phyloP scores from a whole-genome alignment of 2,113 vertebrate genomes.

The Andinoacara biseriatus region DNA sequence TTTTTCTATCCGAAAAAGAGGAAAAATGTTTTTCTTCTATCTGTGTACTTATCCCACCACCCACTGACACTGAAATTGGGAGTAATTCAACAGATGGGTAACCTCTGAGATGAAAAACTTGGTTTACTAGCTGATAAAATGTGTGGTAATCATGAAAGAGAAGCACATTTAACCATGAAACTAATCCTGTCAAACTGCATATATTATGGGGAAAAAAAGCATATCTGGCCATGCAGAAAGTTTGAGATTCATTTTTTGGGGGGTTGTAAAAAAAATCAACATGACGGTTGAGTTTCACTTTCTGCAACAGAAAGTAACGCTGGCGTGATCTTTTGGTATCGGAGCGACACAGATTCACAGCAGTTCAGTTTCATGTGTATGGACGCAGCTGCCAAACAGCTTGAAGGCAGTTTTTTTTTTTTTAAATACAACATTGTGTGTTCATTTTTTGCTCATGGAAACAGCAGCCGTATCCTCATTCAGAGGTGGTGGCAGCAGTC shows the following conservation, averaged over 20 bases:
- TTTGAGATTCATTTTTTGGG: neutral
- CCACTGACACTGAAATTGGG: slow-evolving; percentile 20
- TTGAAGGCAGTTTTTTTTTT: neutral
- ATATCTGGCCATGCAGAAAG: neutral
- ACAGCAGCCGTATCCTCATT: neutral
- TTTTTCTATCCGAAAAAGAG: slow-evolving; percentile 3
- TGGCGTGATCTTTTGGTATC: neutral
- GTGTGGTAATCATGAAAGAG: neutral
- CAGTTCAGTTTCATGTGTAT: no score
- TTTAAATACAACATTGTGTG: neutral
- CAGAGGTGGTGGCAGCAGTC: neutral
- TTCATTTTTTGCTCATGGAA: neutral
- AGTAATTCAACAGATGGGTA: slow-evolving; percentile 11
- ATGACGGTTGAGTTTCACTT: neutral
- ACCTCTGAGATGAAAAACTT: slow-evolving; percentile 10
- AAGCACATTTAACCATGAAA: neutral
- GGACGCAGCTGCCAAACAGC: neutral
- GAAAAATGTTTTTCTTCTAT: slow-evolving; percentile 2
- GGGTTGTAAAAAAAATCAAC: neutral
- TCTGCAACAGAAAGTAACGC: neutral
- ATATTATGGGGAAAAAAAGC: neutral
- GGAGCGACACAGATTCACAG: neutral
- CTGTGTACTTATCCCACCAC: slow-evolving; percentile 11
- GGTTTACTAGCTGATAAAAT: neutral
- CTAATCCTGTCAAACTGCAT: neutral